phyloP scores from a whole-genome alignment of 2,888 invertebrate genomes.

The Diarsia rubi region DNA sequence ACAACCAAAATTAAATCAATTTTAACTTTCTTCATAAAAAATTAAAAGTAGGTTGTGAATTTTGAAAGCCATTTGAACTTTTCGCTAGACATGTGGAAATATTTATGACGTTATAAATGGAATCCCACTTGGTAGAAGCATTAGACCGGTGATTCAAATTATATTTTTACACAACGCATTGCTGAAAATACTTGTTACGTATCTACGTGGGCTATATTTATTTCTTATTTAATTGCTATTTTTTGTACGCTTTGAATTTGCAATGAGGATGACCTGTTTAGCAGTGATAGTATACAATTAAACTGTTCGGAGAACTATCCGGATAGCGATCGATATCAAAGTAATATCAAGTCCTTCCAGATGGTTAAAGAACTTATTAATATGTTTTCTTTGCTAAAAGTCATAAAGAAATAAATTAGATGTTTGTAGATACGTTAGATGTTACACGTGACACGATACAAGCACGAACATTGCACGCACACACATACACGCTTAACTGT shows the following conservation, averaged over 20 bases:
- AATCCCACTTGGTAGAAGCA: conserved; percentile 54
- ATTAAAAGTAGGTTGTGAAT: neutral
- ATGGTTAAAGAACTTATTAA: conserved; percentile 1
- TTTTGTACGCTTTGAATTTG: neutral
- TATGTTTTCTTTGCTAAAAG: neutral
- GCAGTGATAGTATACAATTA: neutral
- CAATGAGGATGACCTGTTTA: neutral
- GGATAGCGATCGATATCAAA: neutral
- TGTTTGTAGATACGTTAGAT: conserved; percentile 32
- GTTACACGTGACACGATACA: conserved; percentile 57
- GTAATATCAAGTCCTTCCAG: neutral
- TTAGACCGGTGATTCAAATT: conserved; percentile 51
- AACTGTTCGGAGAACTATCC: neutral
- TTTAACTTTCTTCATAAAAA: conserved; percentile 11
- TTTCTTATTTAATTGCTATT: conserved; percentile 16
- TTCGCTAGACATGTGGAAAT: conserved; percentile 41
- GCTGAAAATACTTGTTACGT: conserved; percentile 43
- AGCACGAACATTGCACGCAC: conserved; percentile 61
- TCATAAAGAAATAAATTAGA: conserved; percentile 4
- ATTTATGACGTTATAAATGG: conserved; percentile 53
- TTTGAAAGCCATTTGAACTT: conserved; percentile 21
- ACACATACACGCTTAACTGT: conserved; percentile 43
- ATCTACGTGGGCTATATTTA: conserved; percentile 34
- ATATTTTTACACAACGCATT: conserved; percentile 53
- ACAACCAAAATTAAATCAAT: neutral